A percentile compares a stretch with the other conserved stretches of the same genome.
phyloP scores from a whole-genome alignment of 2,888 invertebrate genomes.

The Amphipoea lucens region DNA sequence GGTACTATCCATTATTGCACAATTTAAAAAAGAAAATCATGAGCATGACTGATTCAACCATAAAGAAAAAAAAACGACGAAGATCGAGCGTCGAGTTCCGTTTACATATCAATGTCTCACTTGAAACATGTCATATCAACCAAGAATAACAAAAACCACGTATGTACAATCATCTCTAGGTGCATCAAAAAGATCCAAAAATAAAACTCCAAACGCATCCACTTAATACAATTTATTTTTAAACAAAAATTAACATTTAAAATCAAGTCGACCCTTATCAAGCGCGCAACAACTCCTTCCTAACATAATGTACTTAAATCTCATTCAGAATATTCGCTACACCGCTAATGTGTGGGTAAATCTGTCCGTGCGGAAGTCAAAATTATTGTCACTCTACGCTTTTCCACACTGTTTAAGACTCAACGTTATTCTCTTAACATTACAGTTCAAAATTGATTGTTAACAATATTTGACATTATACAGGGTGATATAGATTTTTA shows the following conservation, averaged over 20 bases:
- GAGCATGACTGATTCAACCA: background rate
- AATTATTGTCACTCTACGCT: constrained; percentile 73
- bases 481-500: constrained; percentile 68
- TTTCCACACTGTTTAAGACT: constrained; percentile 20
- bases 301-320: constrained; percentile 68
- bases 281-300: constrained; percentile 60
- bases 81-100: background rate
- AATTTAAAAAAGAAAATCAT: background rate
- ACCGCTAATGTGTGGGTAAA: constrained; percentile 87
- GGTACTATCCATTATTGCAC: background rate
- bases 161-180: constrained; percentile 5
- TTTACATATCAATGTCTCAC: constrained; percentile 20
- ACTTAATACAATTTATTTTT: constrained; percentile 59
- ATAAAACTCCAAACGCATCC: constrained; percentile 30
- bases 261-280: constrained; percentile 68
- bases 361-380: constrained; percentile 83
- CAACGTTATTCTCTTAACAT: background rate
- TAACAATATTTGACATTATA: constrained; percentile 23
- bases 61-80: background rate
- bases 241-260: constrained; percentile 63
- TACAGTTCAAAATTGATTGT: constrained; percentile 57
- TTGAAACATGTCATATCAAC: constrained; percentile 2
- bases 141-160: constrained; percentile 2
- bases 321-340: constrained; percentile 76
- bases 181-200: constrained; percentile 30